Evolutionary conservation across 1,140 invertebrate genomes (phyloP), one percentile per base, ranked within the genome.

Genomic region (Caenorhabditis briggsae): DNA sequence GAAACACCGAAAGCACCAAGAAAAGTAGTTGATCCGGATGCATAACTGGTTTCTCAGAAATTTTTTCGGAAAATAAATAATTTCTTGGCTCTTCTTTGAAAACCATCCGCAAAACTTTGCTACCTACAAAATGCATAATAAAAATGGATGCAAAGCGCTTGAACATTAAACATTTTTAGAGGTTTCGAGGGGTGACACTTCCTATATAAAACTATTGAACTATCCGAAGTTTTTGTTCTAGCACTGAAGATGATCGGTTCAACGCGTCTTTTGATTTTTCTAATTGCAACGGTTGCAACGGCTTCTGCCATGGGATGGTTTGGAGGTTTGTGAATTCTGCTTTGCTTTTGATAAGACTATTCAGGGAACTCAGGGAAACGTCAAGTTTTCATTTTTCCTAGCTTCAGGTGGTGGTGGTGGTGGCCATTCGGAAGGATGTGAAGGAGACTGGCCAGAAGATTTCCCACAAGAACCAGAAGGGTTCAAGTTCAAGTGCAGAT

Each of bases 181-280:
- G 50, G 50, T 48, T 50, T 78, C n/a, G n/a, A n/a, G 70, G 70
- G 70, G 46, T 78, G 46, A 46, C 33, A 41, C 46, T 70, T 43
- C 16, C 12, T 12, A 23, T 78, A 78, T 78, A 78, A 78, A 78
- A 78, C 25, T 23, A 50, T 78, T n/a, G 43, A 9, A 50, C 6
- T 16, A 2, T 11, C 50, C 46, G 9, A 50, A 53, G 14, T 25
- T n/a, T 11, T 50, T 41, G 70, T 53, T 78, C 23, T 1, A 48
- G 46, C 5, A 53, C 64, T 3, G 23, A 70, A 50, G 33, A 78
- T 78, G 70, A 78, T 78, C 70, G 70, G 70, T 50, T 78, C 70
- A 48, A 50, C 20, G 5, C 43, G 70, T 18, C 46, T 78, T 48
- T n/a, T 78, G 46, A 50, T 78, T 25, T 20, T 78, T 78, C 20